Evolutionary conservation across 2,113 vertebrate genomes (phyloP), one percentile per base, ranked within the genome.

Genomic region (Trichomycterus rosablanca): DNA sequence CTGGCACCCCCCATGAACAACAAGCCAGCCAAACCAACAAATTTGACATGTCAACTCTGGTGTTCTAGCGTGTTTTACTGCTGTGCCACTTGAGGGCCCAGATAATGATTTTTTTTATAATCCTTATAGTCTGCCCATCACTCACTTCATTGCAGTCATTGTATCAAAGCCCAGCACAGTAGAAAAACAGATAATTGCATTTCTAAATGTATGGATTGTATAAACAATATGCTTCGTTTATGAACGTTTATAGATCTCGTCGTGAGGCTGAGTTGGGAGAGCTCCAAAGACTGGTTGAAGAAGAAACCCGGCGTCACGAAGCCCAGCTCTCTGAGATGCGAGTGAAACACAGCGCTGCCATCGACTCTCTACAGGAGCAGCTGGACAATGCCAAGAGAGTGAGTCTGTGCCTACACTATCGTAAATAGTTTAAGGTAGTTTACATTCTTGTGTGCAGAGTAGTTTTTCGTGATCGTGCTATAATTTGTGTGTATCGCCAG

Each of bases 381-480:
- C 79, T 95, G 64, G 93, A 95, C 70, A 92, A 93, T 60, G 84
- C 87, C 66, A 90, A 91, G 35, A 84, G 92, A 72, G 93, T 93
- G 71, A 11, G 86, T 58, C 16, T 23, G 9, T 12, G 46, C 12
- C 4, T 62, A 10, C 57, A 1, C 55, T 50, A 28, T 14, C 2
- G 24, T 11, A 35, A 3, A 19, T 3, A 24, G 53, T 24, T 57
- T 44, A 4, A 14, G 4, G 10, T 24, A 7, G 20, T 18, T 24
- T 3, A 7, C 12, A 14, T 50, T 44, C 16, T 7, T 50, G 32
- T 18, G 22, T 16, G 32, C 30, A 14, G 14, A 22, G 10, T 14
- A n/a, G n/a, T n/a, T n/a, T n/a, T n/a, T n/a, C n/a, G n/a, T n/a
- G n/a, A n/a, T n/a, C 32, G 30, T 57, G 52, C 14, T 48, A 10